Conservation (phyloP, 2,888 invertebrate species). For the Galerucella pusilla region DNA sequence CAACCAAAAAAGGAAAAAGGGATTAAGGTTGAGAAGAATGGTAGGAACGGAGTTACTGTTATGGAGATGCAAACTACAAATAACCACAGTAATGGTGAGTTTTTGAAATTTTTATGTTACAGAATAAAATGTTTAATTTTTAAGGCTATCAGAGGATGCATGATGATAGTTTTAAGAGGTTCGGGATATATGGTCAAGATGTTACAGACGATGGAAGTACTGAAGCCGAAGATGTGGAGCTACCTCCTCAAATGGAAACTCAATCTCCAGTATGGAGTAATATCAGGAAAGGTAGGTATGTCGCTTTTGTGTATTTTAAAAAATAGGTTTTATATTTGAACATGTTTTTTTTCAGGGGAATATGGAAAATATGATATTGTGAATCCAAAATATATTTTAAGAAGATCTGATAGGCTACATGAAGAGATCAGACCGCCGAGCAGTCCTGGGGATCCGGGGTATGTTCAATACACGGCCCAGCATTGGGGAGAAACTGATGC, state of each 20-base stretch:
- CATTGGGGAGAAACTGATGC: constrained; percentile 70
- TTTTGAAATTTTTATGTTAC: neutral
- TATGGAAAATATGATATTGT: constrained; percentile 62
- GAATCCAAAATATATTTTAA: constrained; percentile 63
- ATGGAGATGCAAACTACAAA: constrained; percentile 41
- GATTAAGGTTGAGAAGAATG: constrained; percentile 38
- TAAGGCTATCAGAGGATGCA: constrained; percentile 54
- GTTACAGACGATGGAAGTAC: constrained; percentile 50
- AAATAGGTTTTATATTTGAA: neutral
- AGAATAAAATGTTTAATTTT: neutral
- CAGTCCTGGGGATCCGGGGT: constrained; percentile 80
- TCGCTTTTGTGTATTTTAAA: constrained; percentile 6
- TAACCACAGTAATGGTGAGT: constrained; percentile 45
- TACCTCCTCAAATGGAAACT: constrained; percentile 56
- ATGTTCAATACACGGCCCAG: constrained; percentile 77
- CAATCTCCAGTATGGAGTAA: constrained; percentile 65
- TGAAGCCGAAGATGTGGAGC: constrained; percentile 55
- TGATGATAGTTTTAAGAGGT: constrained; percentile 54
- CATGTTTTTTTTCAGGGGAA: constrained; percentile 63
- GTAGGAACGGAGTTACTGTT: constrained; percentile 26
- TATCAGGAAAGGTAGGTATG: constrained; percentile 61
- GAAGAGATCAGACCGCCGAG: constrained; percentile 69
- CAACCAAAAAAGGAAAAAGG: constrained; percentile 33
- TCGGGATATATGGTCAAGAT: constrained; percentile 61
- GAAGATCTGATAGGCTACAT: constrained; percentile 60